A percentile compares a stretch with the other conserved stretches of the same genome.
Conservation (phyloP, 2,113 vertebrate genomes). For the mouse (Mus musculus) region GRCm39 chr10:26720001-26720500, state of each 20-base stretch:
- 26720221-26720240: background rate
- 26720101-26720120: conserved; percentile 23
- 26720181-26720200: background rate
- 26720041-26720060: background rate
- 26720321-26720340: background rate
- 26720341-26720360: background rate
- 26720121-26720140: conserved; percentile 19
- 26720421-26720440: background rate
- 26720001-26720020: background rate
- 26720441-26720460: conserved; percentile 14
- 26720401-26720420: background rate
- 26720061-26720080: background rate
- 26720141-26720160: conserved; percentile 32
- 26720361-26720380: background rate
- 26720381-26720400: background rate
- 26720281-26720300: background rate
- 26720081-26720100: background rate
- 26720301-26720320: background rate
- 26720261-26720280: background rate
- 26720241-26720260: background rate
- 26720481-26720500: background rate
- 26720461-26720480: background rate
- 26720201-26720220: background rate
- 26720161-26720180: conserved; percentile 29
- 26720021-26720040: background rate